Base-by-base conservation (phyloP, 2,113 vertebrate genomes). In the Perca schrenkii region DNA sequence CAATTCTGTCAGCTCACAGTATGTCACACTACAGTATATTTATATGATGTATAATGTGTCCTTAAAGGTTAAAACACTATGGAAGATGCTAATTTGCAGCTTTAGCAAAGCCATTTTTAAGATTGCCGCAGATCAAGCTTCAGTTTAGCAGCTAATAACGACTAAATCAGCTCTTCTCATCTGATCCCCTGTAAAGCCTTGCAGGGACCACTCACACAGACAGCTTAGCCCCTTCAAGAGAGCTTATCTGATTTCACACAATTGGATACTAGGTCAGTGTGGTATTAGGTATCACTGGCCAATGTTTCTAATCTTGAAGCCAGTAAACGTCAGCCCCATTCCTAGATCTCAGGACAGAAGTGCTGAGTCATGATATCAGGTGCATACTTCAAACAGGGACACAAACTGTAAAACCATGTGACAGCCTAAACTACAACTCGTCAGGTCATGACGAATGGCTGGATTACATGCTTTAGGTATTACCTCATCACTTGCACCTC, bases 241-340 rank as follows among this genome's bases (percentile, higher is more conserved):
- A 63, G 87, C 88, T 94, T 91, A 93, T 93, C 89, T 85, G 87
- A 92, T 92, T 92, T 91, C 90, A 89, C 86, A 92, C 90, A 89
- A 86, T 77, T 88, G 83, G 84, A 89, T 91, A 88, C 80, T 82
- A 62, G 86, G 85, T 91, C 90, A 91, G 86, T 86, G 78, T 85
- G 85, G 86, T 86, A 83, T 91, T 83, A 80, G 58, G 70, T 86
- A 84, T 85, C 89, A 72, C 76, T 25, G 50, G 85, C 66, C 80
- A 87, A 75, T 88, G 79, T 88, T 79, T 91, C 80, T 80, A 89
- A 91, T 89, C 90, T 87, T n/a, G 21, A 49, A 65, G 89, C 67
- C 84, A 70, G 86, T 87, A 84, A 90, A 90, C 14, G 53, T 57
- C 61, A 71, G 75, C 28, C 58, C 52, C 40, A 53, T 65, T 73